Evolutionary conservation across 2,888 invertebrate genomes (phyloP).

Genomic region (Diogma glabrata): DNA sequence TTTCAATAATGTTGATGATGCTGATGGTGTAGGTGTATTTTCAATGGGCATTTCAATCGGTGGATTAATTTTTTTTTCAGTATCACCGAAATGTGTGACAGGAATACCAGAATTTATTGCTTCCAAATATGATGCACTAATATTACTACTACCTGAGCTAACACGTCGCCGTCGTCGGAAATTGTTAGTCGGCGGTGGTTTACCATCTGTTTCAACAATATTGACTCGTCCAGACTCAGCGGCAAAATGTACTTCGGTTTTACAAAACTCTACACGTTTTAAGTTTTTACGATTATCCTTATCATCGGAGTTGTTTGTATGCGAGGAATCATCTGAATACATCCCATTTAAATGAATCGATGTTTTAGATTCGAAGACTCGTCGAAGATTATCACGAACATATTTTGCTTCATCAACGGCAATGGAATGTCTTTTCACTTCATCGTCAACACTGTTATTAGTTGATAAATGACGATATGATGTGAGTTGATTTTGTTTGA

Average conservation of each 20-base stretch:
- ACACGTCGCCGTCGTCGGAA: constrained; percentile 56
- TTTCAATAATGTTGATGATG: constrained; percentile 10
- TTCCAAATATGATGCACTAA: constrained; percentile 17
- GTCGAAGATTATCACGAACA: constrained; percentile 31
- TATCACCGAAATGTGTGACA: constrained; percentile 55
- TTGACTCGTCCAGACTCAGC: constrained; percentile 76
- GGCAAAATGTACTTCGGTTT: constrained; percentile 79
- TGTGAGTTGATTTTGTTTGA: constrained; percentile 14
- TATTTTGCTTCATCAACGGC: constrained; percentile 46
- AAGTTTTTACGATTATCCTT: constrained; percentile 42
- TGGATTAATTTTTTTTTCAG: constrained; percentile 22
- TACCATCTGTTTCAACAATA: constrained; percentile 78
- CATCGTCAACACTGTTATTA: constrained; percentile 11
- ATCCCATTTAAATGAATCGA: constrained; percentile 32
- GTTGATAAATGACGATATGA: neutral
- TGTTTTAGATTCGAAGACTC: constrained; percentile 24
- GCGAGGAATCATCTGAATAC: constrained; percentile 16
- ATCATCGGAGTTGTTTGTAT: constrained; percentile 27
- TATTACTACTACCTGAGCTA: constrained; percentile 36
- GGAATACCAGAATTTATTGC: constrained; percentile 38
- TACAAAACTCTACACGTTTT: constrained; percentile 69
- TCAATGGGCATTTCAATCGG: constrained; percentile 13
- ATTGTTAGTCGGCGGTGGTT: constrained; percentile 73
- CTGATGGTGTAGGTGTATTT: neutral
- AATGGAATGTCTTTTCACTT: constrained; percentile 42